Conservation (phyloP, 2,113 vertebrate genomes). For the Lipophrys pholis region DNA sequence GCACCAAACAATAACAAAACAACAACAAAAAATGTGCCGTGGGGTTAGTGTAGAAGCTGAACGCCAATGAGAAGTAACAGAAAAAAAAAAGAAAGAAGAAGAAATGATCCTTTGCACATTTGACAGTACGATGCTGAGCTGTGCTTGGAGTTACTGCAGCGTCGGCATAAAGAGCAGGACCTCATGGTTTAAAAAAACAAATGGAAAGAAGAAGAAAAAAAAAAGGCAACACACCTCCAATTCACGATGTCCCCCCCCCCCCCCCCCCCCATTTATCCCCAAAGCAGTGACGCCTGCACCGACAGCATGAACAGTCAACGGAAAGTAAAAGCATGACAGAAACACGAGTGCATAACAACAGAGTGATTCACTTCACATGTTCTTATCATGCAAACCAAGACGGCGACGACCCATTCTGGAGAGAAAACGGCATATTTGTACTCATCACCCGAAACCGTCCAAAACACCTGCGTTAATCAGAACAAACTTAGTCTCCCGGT, state of each 20-base stretch:
- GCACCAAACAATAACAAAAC: slow-evolving; percentile 24
- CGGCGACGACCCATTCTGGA: slow-evolving; percentile 42
- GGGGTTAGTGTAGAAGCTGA: slow-evolving; percentile 10
- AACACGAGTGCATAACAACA: slow-evolving; percentile 62
- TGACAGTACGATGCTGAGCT: slow-evolving; percentile 55
- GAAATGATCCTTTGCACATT: slow-evolving; percentile 1
- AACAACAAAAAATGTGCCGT: slow-evolving; percentile 25
- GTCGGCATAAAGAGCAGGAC: slow-evolving; percentile 46
- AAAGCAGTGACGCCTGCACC: slow-evolving; percentile 44
- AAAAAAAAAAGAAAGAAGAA: not conserved
- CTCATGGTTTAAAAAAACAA: slow-evolving; percentile 28
- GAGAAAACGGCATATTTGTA: slow-evolving; percentile 38
- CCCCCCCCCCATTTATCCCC: slow-evolving; percentile 19
- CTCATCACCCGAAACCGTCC: slow-evolving; percentile 48
- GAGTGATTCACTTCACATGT: slow-evolving; percentile 61
- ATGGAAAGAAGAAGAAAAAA: slow-evolving; percentile 6
- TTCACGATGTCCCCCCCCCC: slow-evolving; percentile 1
- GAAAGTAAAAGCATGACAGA: slow-evolving; percentile 49
- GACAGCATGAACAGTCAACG: slow-evolving; percentile 43
- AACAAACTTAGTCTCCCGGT: slow-evolving; percentile 38
- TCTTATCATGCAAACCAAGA: slow-evolving; percentile 70
- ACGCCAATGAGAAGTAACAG: slow-evolving; percentile 1
- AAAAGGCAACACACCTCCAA: slow-evolving; percentile 45
- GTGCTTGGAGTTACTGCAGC: slow-evolving; percentile 63
- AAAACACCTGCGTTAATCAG: slow-evolving; percentile 63